A percentile compares a stretch with the other conserved stretches of the same genome.
Conservation (phyloP, 2,113 vertebrate species). For the Coregonus clupeaformis region DNA sequence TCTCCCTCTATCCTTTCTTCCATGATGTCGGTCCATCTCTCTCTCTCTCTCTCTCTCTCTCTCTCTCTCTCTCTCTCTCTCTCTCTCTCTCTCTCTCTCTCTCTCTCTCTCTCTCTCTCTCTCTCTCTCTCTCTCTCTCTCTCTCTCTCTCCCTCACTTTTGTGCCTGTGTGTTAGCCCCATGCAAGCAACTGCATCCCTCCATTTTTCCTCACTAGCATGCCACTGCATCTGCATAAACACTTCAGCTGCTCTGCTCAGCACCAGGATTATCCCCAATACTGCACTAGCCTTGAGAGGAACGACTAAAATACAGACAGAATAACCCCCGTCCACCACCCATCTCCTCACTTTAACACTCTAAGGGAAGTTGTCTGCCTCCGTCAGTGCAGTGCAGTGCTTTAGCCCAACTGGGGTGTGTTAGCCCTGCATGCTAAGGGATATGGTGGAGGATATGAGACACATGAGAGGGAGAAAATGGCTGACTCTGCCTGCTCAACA, state of each 20-base stretch:
- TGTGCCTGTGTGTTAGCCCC: slow-evolving; percentile 32
- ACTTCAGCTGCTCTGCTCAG: slow-evolving; percentile 31
- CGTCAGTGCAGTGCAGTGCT: slow-evolving; percentile 37
- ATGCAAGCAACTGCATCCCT: slow-evolving; percentile 36
- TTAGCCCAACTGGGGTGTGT: slow-evolving; percentile 21
- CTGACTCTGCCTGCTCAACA: slow-evolving; percentile 68
- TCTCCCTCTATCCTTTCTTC: slow-evolving; percentile 11
- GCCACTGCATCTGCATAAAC: slow-evolving; percentile 35
- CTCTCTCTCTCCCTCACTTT: slow-evolving; percentile 7
- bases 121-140: not conserved
- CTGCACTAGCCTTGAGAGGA: slow-evolving; percentile 16
- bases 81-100: not conserved
- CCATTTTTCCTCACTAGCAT: slow-evolving; percentile 41
- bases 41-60: not conserved
- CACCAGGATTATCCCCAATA: slow-evolving; percentile 19
- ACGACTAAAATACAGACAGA: not conserved
- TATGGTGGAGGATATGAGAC: slow-evolving; percentile 48
- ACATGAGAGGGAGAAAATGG: slow-evolving; percentile 53
- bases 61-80: not conserved
- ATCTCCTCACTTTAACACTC: slow-evolving; percentile 1
- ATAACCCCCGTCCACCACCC: slow-evolving; percentile 10
- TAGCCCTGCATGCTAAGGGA: slow-evolving; percentile 47
- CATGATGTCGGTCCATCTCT: too few relatives aligned
- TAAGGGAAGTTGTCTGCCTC: slow-evolving; percentile 40
- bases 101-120: not conserved